Evolutionary conservation across 2,113 vertebrate genomes (phyloP), one percentile per base, ranked within the genome.

Genomic region (Phocoena phocoena): DNA sequence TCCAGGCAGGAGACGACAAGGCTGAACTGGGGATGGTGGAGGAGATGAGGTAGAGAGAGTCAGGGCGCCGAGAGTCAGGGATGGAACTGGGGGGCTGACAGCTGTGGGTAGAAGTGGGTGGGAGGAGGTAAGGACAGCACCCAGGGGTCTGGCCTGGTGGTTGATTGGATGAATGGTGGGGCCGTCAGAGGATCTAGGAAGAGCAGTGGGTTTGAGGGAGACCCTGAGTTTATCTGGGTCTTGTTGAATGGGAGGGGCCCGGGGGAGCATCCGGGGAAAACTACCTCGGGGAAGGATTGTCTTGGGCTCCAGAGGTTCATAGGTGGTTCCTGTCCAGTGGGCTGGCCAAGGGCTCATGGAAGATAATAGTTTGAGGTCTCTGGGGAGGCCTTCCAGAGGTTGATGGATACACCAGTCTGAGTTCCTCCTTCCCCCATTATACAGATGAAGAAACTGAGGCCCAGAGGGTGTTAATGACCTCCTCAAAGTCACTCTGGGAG

Each of bases 41-140:
- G 3, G n/a, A 14, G 17, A 47, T 1, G 8, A 82, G 70, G 21
- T 14, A 26, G 68, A 88, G 74, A 77, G 74, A 44, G 53, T 50
- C 87, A 44, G 71, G 44, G 33, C 9, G 74, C 74, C 53, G 44
- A 3, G 33, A 60, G 68, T 50, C 33, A 20, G 41, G 33, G 60
- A n/a, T 65, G 41, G 33, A 18, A 21, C 17, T 2, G 0, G 18
- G 23, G 23, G n/a, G 14, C 31, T 26, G 9, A 20, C 0, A 7
- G 55, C 53, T 60, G 25, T 1, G 13, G 14, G 65, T 9, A 65
- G 14, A 6, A 31, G 9, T 2, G 9, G 18, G 14, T 8, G 1
- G 20, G 85, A 21, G 25, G n/a, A 44, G 20, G 21, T 36, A 36
- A 47, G 2, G 14, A 55, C 36, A 21, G n/a, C 53, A 26, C 38